Conservation (phyloP, 30 jellyfish, hydroid and myxozoan genomes). For the Catostylus mosaicus region DNA sequence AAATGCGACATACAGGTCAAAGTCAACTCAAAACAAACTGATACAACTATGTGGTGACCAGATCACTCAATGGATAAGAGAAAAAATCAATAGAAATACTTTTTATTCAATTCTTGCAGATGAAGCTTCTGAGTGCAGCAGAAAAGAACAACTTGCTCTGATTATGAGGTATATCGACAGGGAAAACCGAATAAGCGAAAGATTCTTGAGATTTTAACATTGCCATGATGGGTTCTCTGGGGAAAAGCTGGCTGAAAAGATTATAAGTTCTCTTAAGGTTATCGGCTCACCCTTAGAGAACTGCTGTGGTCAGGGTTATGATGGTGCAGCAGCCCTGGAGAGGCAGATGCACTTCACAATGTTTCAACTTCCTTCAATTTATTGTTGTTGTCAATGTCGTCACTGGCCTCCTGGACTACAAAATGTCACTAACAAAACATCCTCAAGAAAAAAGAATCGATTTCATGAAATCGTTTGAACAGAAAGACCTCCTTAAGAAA, state of each 20-base stretch:
- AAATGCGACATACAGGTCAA: slow-evolving; percentile 38
- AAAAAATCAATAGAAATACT: not conserved
- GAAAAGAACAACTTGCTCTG: slow-evolving; percentile 14
- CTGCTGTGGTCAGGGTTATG: too few relatives aligned
- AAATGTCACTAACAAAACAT: too few relatives aligned
- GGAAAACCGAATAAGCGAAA: slow-evolving; percentile 23
- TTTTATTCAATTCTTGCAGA: slow-evolving; percentile 7
- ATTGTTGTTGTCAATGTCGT: too few relatives aligned
- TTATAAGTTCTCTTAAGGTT: slow-evolving; percentile 24
- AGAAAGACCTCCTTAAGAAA: not conserved
- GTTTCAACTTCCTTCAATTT: too few relatives aligned
- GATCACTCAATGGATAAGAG: slow-evolving; percentile 10
- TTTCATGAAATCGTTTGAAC: not conserved
- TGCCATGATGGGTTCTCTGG: slow-evolving; percentile 37
- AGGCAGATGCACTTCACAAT: too few relatives aligned
- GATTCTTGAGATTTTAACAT: slow-evolving; percentile 20
- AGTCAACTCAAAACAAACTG: slow-evolving; percentile 28
- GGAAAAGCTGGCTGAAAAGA: slow-evolving; percentile 13
- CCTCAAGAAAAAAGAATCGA: too few relatives aligned
- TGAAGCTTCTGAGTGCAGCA: too few relatives aligned
- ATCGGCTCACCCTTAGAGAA: slow-evolving; percentile 24
- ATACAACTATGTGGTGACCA: slow-evolving; percentile 32
- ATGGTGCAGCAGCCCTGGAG: too few relatives aligned
- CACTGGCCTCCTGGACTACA: too few relatives aligned
- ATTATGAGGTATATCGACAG: slow-evolving; percentile 28